Conservation (phyloP, 2,888 invertebrate genomes). For the Pyrrhia umbra region DNA sequence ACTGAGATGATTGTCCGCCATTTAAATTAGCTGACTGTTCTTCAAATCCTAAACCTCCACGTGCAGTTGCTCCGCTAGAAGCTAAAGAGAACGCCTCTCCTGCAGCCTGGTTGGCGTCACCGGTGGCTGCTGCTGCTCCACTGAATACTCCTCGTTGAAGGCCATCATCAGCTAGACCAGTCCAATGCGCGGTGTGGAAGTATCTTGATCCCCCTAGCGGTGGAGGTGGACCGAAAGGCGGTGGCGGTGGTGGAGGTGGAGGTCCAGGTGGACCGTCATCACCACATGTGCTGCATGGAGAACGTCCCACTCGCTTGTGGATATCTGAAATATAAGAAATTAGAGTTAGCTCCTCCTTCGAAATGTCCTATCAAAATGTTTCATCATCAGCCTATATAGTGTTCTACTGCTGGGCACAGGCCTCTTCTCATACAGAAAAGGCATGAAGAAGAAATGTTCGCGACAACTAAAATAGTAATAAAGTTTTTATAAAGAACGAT, state of each 20-base stretch:
- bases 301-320: conserved; percentile 52
- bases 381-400: too few species aligned
- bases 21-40: conserved; percentile 21
- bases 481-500: too few species aligned
- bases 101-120: conserved; percentile 53
- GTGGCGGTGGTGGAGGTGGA: conserved; percentile 19
- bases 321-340: conserved; percentile 26
- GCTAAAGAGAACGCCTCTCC: conserved; percentile 74
- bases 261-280: conserved; percentile 38
- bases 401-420: too few species aligned
- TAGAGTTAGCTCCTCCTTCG: too few species aligned
- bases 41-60: background rate
- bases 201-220: conserved; percentile 38
- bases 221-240: conserved; percentile 21
- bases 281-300: conserved; percentile 52
- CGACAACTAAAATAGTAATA: too few species aligned
- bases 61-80: conserved; percentile 45
- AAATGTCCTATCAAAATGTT: too few species aligned
- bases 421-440: too few species aligned
- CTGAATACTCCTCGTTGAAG: conserved; percentile 75
- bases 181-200: conserved; percentile 78
- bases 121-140: conserved; percentile 65
- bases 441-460: too few species aligned
- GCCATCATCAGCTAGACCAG: conserved; percentile 73
- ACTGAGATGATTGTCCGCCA: conserved; percentile 13